phyloP scores from a whole-genome alignment of 2,888 invertebrate genomes.

The Reticulitermes lucifugus region DNA sequence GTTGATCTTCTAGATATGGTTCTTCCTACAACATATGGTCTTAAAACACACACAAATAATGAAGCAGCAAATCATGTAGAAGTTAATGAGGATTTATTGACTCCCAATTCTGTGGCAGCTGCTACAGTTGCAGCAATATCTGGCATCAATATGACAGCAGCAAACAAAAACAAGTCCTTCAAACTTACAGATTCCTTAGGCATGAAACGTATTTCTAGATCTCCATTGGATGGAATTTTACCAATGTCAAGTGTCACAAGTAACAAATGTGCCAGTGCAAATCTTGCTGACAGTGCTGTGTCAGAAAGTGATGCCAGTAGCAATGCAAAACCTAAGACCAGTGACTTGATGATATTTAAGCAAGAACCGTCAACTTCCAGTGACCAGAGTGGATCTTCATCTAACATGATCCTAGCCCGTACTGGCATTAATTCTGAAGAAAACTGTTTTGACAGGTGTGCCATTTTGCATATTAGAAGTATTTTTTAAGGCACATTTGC shows the following conservation, averaged over 20 bases:
- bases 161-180: constrained; percentile 1
- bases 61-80: neutral
- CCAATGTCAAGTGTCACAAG: neutral
- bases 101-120: constrained; percentile 35
- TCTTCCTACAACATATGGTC: constrained; percentile 23
- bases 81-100: neutral
- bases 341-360: constrained; percentile 1
- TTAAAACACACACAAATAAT: neutral
- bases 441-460: constrained; percentile 35
- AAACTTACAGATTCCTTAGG: neutral
- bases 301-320: neutral
- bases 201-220: neutral
- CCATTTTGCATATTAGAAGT: neutral
- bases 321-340: neutral
- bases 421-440: constrained; percentile 28
- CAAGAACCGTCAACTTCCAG: constrained; percentile 4
- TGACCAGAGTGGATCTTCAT: neutral
- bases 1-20: constrained; percentile 38
- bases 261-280: neutral
- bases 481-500: too few species aligned
- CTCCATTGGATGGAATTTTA: neutral
- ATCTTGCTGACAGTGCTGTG: neutral
- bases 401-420: constrained; percentile 43
- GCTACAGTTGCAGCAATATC: constrained; percentile 45
- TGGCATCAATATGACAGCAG: constrained; percentile 41